Base-by-base conservation (phyloP, 2,888 invertebrate genomes). In the Pristionchus arcanus region DNA sequence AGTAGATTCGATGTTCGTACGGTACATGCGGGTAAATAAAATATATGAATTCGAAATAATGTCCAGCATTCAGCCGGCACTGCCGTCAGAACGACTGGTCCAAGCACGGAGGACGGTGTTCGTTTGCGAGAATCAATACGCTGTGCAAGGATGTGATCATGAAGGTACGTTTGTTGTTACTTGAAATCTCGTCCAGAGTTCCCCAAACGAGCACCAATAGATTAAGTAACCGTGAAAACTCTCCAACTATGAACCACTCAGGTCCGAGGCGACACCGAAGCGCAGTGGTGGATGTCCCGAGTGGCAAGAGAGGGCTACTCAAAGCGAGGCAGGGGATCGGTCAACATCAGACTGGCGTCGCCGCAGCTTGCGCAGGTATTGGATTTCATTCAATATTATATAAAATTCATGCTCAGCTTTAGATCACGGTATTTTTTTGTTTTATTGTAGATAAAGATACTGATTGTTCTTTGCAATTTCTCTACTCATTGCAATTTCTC, bases 51-150 rank as follows among this genome's bases (percentile, higher is more conserved):
- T 4, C 4, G 1, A 16, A 71, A 31, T 21, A n/a, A n/a, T n/a
- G n/a, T 71, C 28, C 28, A 15, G 34, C n/a, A 71, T 87, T 66
- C 37, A 63, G 53, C 34, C 96, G 97, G 91, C 97, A 97, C 94
- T 98, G 98, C 95, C 97, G 98, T 42, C 96, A 97, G 91, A 97
- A 97, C 25, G 98, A 98, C 95, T 98, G 98, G 93, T 87, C 91
- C 95, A 97, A 97, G 94, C 98, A 98, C 95, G 97, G 98, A 91
- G 97, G 97, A 94, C 97, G 97, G 66, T 98, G 98, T 95, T 96
- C 98, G 91, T 98, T 98, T 95, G 98, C 98, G 34, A 96, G 98
- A 87, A 98, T 98, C 84, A 98, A 98, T 93, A 97, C 97, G 66
- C 96, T 98, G 53, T 98, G 98, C 95, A 97, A 98, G 91, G 96